Evolutionary conservation across 30 jellyfish, hydroid and myxozoan genomes (phyloP).

Genomic region (Rhopilema esculentum): DNA sequence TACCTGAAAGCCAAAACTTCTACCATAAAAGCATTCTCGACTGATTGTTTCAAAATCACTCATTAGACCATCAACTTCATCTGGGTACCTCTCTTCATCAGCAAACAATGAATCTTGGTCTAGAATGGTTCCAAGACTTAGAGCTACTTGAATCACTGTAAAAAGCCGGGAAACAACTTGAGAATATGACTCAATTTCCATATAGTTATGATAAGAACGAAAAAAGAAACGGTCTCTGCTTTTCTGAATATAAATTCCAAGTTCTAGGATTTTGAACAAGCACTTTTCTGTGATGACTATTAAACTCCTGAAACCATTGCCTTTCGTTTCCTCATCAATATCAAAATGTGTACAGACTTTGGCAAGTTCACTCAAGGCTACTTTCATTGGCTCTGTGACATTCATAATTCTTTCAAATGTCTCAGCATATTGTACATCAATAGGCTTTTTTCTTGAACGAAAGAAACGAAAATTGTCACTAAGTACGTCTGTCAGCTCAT

Average conservation of each 20-base stretch:
- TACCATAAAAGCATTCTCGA: slow-evolving; percentile 94
- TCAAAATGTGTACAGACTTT: slow-evolving; percentile 63
- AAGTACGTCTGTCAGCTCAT: slow-evolving; percentile 52
- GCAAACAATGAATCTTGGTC: slow-evolving; percentile 81
- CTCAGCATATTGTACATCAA: slow-evolving; percentile 52
- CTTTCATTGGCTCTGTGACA: slow-evolving; percentile 83
- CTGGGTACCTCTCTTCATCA: slow-evolving; percentile 69
- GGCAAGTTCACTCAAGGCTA: slow-evolving; percentile 73
- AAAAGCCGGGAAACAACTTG: slow-evolving; percentile 80
- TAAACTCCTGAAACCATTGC: slow-evolving; percentile 96
- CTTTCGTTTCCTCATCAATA: slow-evolving; percentile 47
- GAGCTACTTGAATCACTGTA: slow-evolving; percentile 81
- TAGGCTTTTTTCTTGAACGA: slow-evolving; percentile 52
- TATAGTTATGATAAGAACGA: slow-evolving; percentile 82
- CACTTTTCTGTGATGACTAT: slow-evolving; percentile 77
- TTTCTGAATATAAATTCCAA: slow-evolving; percentile 56
- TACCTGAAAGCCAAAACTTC: slow-evolving; percentile 98
- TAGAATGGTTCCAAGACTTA: slow-evolving; percentile 69
- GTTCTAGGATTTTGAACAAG: slow-evolving; percentile 67
- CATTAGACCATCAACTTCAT: slow-evolving; percentile 75
- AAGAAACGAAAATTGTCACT: slow-evolving; percentile 60
- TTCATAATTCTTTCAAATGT: slow-evolving; percentile 76
- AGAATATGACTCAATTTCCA: slow-evolving; percentile 92
- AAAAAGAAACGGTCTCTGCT: slow-evolving; percentile 83
- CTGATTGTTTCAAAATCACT: slow-evolving; percentile 87